Evolutionary conservation across 2,888 invertebrate genomes (phyloP).

Genomic region (Lepidonotus clava): DNA sequence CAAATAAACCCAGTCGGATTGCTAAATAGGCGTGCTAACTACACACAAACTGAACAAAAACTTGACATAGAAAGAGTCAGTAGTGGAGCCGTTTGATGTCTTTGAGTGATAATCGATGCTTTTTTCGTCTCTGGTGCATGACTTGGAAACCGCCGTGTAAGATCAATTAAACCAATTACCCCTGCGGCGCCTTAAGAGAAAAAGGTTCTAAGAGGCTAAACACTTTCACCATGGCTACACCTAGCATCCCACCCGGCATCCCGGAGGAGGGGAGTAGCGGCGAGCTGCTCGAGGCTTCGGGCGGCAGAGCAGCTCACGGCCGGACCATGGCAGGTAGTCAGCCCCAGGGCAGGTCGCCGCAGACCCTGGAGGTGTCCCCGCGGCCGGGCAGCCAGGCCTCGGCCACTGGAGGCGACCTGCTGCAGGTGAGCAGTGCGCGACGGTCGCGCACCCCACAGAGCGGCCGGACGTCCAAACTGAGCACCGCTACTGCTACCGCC

Average conservation of each 20-base stretch:
- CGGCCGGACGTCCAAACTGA: background rate
- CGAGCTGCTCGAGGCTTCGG: background rate
- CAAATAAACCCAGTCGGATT: too few relatives aligned
- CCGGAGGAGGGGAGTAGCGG: background rate
- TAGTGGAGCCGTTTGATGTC: too few relatives aligned
- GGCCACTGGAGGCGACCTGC: background rate
- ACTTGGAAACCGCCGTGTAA: background rate
- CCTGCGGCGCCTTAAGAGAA: too few relatives aligned
- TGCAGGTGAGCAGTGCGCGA: constrained; percentile 1
- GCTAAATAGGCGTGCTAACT: too few relatives aligned
- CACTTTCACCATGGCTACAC: background rate
- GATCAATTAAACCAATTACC: constrained; percentile 18
- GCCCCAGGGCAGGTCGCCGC: background rate
- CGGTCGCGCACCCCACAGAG: background rate
- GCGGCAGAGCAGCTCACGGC: background rate
- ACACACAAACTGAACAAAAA: too few relatives aligned
- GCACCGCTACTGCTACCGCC: background rate
- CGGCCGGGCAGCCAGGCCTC: background rate
- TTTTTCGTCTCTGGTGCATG: background rate
- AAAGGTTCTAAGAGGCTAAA: background rate
- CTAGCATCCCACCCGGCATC: background rate
- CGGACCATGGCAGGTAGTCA: too few relatives aligned
- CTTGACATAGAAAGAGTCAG: too few relatives aligned
- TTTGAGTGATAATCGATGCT: background rate
- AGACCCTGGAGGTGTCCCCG: constrained; percentile 1